Conservation (phyloP, 2,888 invertebrate genomes). For the Synergus laeviventris region DNA sequence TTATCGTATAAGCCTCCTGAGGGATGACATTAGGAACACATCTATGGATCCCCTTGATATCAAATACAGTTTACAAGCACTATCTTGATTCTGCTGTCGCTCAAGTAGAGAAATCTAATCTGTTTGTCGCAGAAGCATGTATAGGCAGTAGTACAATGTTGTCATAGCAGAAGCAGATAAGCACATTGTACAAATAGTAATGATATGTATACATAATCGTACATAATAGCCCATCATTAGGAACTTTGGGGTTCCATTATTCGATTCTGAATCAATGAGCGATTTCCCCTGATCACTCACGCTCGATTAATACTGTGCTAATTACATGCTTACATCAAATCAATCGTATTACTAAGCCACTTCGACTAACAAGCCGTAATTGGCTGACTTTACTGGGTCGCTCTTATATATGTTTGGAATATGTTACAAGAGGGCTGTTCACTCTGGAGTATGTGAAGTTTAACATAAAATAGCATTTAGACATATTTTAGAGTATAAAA, state of each 20-base stretch:
- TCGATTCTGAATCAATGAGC: constrained; percentile 55
- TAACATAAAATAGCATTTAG: too few relatives aligned
- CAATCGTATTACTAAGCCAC: constrained; percentile 50
- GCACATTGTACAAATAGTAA: not conserved
- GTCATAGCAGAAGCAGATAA: constrained; percentile 51
- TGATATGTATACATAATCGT: constrained; percentile 47
- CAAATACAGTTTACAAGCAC: constrained; percentile 47
- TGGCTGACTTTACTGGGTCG: constrained; percentile 49
- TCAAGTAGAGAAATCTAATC: constrained; percentile 45
- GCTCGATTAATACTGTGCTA: constrained; percentile 64
- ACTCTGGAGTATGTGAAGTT: too few relatives aligned
- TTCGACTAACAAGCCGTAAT: constrained; percentile 66
- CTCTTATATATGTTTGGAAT: too few relatives aligned
- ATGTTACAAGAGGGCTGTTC: too few relatives aligned
- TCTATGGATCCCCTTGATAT: constrained; percentile 5
- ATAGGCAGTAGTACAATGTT: too few relatives aligned
- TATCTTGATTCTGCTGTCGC: constrained; percentile 24
- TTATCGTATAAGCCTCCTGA: not conserved
- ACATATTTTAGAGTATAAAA: too few relatives aligned
- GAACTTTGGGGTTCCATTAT: constrained; percentile 60
- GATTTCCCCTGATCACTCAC: constrained; percentile 52
- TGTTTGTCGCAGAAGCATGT: constrained; percentile 52
- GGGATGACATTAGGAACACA: not conserved
- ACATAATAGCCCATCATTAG: constrained; percentile 51
- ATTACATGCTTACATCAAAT: constrained; percentile 61